Evolutionary conservation across 2,797 vertebrate genomes (phyloP).

Genomic region (Heteromormyrus szaboi): DNA sequence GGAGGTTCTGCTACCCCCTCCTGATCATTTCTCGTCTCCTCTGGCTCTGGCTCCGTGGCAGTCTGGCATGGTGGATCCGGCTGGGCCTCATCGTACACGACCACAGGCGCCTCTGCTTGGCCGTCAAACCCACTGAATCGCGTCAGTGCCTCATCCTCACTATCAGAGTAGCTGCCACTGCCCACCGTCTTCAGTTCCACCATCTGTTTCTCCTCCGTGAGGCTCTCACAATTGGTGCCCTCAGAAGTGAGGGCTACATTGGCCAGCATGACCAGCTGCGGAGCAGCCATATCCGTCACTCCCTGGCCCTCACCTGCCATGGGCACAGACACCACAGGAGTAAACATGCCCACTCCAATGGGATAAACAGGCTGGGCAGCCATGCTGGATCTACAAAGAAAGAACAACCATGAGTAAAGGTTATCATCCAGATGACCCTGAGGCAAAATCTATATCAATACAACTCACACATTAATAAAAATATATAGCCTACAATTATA

Average conservation of each 20-base stretch:
- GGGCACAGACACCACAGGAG: slow-evolving; percentile 56
- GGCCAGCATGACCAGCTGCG: slow-evolving; percentile 92
- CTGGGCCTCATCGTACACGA: slow-evolving; percentile 45
- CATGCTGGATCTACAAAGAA: slow-evolving; percentile 55
- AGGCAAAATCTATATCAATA: not conserved
- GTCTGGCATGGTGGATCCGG: not conserved
- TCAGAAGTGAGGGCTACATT: slow-evolving; percentile 82
- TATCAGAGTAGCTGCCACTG: slow-evolving; percentile 78
- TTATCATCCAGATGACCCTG: not conserved
- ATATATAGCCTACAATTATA: not conserved
- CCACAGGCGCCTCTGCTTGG: slow-evolving; percentile 48
- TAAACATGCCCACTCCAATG: slow-evolving; percentile 66
- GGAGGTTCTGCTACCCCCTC: slow-evolving; percentile 34
- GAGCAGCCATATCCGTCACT: slow-evolving; percentile 74
- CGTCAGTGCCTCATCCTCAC: slow-evolving; percentile 67
- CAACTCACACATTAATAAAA: not conserved
- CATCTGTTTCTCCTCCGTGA: slow-evolving; percentile 86
- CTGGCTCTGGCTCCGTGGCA: slow-evolving; percentile 1
- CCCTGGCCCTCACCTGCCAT: slow-evolving; percentile 68
- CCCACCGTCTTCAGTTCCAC: slow-evolving; percentile 86
- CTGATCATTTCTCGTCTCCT: slow-evolving; percentile 13
- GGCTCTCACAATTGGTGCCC: slow-evolving; percentile 63
- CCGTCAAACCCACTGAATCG: slow-evolving; percentile 57
- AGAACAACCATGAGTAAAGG: not conserved
- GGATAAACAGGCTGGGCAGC: slow-evolving; percentile 78